A percentile compares a stretch with the other conserved stretches of the same genome.
phyloP scores from a whole-genome alignment of 2,797 vertebrate genomes.

The Cyprinodon diabolis region DNA sequence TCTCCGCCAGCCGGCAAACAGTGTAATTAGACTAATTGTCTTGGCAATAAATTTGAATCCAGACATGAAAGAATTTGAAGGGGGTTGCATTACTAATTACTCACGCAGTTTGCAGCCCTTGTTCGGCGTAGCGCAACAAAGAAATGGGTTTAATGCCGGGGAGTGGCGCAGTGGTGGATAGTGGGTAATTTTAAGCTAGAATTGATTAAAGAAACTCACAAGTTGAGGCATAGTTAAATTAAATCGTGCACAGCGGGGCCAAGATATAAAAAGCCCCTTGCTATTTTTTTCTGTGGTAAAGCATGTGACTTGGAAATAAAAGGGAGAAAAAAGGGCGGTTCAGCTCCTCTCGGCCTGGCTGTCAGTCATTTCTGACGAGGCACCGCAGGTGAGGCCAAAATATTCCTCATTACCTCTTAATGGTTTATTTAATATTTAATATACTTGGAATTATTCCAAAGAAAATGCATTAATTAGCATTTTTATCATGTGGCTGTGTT shows the following conservation, averaged over 20 bases:
- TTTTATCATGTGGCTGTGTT: neutral
- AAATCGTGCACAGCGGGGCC: slow-evolving; percentile 44
- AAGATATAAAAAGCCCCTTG: slow-evolving; percentile 23
- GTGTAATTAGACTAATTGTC: slow-evolving; percentile 79
- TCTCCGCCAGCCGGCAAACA: slow-evolving; percentile 50
- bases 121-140: slow-evolving; percentile 24
- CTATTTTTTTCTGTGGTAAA: slow-evolving; percentile 25
- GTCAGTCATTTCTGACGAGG: slow-evolving; percentile 33
- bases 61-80: slow-evolving; percentile 77
- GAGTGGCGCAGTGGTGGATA: slow-evolving; percentile 36
- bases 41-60: slow-evolving; percentile 75
- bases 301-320: slow-evolving; percentile 21
- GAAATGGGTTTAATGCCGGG: slow-evolving; percentile 38
- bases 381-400: neutral
- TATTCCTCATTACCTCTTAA: slow-evolving; percentile 5
- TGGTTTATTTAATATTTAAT: slow-evolving; percentile 20
- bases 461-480: neutral
- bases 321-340: slow-evolving; percentile 5
- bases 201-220: slow-evolving; percentile 61
- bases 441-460: neutral
- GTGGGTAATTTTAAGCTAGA: slow-evolving; percentile 54
- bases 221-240: slow-evolving; percentile 47
- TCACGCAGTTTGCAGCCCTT: slow-evolving; percentile 53
- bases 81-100: slow-evolving; percentile 69
- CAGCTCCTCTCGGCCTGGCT: slow-evolving; percentile 27